These are phyloP conservation scores for Leucania comma DNA, from an alignment of 2,888 invertebrate species.

Conservation along the genomic window DNA sequence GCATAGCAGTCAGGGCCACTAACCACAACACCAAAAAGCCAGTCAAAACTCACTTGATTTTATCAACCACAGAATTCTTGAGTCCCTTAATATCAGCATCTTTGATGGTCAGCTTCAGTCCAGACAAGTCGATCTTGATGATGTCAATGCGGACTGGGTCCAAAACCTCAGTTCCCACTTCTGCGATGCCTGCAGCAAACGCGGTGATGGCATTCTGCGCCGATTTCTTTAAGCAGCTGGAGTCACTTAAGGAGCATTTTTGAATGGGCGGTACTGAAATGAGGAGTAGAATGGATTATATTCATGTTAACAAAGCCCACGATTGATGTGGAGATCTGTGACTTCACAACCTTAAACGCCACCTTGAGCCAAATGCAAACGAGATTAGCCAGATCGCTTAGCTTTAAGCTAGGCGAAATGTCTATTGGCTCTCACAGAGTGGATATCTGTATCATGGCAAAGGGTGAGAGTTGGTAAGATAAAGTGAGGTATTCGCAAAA, in stretches of 20 bases:
- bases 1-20: too few species aligned
- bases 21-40: too few species aligned
- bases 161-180: constrained; percentile 72
- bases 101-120: constrained; percentile 74
- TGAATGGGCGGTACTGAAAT: constrained; percentile 75
- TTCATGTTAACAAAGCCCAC: background rate
- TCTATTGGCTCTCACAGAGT: background rate
- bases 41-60: constrained; percentile 75
- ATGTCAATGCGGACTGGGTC: constrained; percentile 76
- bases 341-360: background rate
- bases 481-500: too few species aligned
- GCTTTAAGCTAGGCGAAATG: background rate
- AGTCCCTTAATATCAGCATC: constrained; percentile 74
- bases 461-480: too few species aligned
- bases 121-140: constrained; percentile 78
- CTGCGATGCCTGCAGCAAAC: constrained; percentile 75
- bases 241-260: constrained; percentile 76
- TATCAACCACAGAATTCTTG: constrained; percentile 71
- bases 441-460: too few species aligned
- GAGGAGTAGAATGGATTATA: background rate
- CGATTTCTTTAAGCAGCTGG: constrained; percentile 70
- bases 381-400: too few species aligned
- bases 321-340: background rate
- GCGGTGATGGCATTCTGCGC: constrained; percentile 69
- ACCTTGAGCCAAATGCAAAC: background rate